Conservation (phyloP, 2,113 vertebrate genomes). For the Pangasianodon gigas region DNA sequence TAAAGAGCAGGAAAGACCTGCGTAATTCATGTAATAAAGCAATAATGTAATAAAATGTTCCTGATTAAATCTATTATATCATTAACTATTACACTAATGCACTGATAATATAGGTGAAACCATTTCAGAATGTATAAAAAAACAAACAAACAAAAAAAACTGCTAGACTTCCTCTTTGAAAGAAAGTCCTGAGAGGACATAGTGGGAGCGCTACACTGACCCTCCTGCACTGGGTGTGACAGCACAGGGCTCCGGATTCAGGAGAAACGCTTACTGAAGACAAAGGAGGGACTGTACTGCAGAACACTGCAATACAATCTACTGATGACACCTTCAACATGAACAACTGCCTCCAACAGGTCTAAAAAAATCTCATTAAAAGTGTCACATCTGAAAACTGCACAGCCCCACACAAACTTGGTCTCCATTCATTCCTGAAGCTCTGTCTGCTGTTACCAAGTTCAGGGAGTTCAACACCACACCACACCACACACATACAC, state of each 20-base stretch:
- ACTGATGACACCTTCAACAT: neutral
- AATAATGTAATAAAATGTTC: neutral
- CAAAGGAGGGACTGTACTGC: neutral
- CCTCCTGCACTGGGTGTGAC: neutral
- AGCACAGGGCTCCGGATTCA: neutral
- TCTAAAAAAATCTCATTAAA: neutral
- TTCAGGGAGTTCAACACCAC: conserved; percentile 49
- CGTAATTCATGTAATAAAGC: neutral
- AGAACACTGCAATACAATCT: neutral
- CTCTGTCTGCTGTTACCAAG: conserved; percentile 21
- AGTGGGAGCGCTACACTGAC: neutral
- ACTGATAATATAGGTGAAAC: neutral
- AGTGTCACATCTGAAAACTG: neutral
- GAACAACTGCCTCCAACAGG: neutral
- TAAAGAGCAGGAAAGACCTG: neutral
- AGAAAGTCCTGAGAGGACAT: neutral
- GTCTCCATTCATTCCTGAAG: neutral
- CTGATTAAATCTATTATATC: neutral
- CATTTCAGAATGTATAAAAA: neutral
- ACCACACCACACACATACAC: too few species aligned
- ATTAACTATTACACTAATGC: neutral
- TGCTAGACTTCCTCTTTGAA: neutral
- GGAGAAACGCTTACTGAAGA: neutral
- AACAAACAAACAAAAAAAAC: neutral
- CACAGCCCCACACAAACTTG: neutral